Conservation (phyloP, 2,797 vertebrate species). For the Morus bassanus region DNA sequence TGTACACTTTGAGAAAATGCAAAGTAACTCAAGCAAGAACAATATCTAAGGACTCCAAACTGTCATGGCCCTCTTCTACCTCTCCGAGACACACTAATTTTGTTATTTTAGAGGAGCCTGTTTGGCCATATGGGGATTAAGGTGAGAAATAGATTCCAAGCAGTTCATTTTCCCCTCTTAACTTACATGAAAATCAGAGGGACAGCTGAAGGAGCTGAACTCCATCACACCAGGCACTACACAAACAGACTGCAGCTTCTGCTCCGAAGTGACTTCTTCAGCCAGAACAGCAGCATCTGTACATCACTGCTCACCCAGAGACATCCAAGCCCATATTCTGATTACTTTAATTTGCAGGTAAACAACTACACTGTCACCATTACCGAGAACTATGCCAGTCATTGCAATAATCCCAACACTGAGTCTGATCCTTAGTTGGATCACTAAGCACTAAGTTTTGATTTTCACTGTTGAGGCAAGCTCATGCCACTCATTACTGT, state of each 20-base stretch:
- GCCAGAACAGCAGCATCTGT: neutral
- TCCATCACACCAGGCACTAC: rapidly evolving
- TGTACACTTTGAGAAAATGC: conserved; percentile 31
- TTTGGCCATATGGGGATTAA: neutral
- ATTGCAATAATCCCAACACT: neutral
- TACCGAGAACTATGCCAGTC: neutral
- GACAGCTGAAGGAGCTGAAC: neutral
- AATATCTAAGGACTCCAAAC: conserved; percentile 3
- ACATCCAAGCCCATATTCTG: neutral
- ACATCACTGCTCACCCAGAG: neutral
- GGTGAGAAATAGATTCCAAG: neutral
- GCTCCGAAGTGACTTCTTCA: neutral
- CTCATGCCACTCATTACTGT: rapidly evolving
- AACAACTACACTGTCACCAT: neutral
- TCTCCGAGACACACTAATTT: neutral
- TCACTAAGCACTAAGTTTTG: neutral
- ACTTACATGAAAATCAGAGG: neutral
- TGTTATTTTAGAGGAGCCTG: neutral
- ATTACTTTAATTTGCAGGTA: neutral
- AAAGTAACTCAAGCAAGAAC: conserved; percentile 43
- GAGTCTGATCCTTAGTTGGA: neutral
- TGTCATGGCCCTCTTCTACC: neutral
- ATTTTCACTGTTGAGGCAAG: neutral
- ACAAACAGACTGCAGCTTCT: neutral
- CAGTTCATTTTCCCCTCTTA: neutral